Percentiles rank a stretch among this genome's conserved stretches.
phyloP scores from a whole-genome alignment of 2,888 invertebrate species.

The Apantesis nais region DNA sequence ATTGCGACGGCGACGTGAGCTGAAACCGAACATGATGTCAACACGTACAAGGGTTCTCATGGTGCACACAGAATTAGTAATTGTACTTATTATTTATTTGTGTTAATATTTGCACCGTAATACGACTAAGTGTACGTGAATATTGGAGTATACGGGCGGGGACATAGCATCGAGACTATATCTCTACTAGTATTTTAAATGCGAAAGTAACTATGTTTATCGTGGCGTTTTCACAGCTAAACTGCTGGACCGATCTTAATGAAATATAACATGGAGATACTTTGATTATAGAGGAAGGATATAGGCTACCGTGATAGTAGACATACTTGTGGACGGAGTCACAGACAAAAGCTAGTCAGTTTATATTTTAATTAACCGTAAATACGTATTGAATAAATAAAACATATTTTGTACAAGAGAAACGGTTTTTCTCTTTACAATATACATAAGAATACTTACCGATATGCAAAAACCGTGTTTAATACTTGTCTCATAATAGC shows the following conservation, averaged over 20 bases:
- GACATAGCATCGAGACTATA: not conserved
- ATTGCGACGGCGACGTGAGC: slow-evolving; percentile 47
- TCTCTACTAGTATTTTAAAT: not conserved
- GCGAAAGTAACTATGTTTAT: too few relatives aligned
- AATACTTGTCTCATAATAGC: not conserved
- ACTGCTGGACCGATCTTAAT: too few relatives aligned
- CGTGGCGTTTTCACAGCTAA: too few relatives aligned
- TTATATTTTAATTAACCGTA: not conserved
- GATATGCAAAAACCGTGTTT: not conserved
- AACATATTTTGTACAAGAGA: too few relatives aligned
- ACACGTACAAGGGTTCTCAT: slow-evolving; percentile 62
- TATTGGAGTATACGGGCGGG: not conserved
- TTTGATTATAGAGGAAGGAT: not conserved
- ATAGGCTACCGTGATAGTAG: not conserved
- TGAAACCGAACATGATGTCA: slow-evolving; percentile 55
- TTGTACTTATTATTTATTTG: slow-evolving; percentile 47
- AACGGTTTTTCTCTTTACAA: not conserved
- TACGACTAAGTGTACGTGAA: not conserved
- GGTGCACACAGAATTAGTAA: slow-evolving; percentile 61
- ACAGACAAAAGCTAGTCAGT: not conserved
- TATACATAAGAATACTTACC: not conserved
- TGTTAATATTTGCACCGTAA: slow-evolving; percentile 2
- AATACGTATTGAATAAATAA: too few relatives aligned
- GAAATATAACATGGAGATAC: not conserved
- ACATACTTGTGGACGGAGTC: not conserved